These are phyloP conservation scores for Burhinus oedicnemus DNA, from an alignment of 2,113 vertebrate species.

Conservation along the genomic window DNA sequence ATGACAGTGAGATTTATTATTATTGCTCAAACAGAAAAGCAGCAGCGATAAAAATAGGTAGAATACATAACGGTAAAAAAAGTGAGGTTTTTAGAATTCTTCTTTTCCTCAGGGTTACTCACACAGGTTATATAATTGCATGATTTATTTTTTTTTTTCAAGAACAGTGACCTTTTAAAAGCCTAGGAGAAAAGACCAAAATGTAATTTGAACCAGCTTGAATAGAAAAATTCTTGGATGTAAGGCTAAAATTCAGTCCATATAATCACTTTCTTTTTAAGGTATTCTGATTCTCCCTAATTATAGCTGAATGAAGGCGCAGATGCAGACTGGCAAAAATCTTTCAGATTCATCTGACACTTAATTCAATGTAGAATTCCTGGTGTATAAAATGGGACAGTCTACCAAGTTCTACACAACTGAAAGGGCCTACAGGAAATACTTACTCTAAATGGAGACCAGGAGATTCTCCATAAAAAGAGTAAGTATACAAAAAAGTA, in stretches of 20 bases:
- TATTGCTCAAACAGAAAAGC: not conserved
- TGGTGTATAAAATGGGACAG: not conserved
- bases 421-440: not conserved
- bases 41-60: not conserved
- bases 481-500: not conserved
- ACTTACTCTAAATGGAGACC: not conserved
- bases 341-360: not conserved
- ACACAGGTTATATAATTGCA: not conserved
- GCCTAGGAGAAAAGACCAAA: not conserved
- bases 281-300: not conserved
- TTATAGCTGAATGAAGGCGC: not conserved
- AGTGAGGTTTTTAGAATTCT: not conserved
- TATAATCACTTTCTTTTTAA: not conserved
- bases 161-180: not conserved
- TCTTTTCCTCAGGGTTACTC: not conserved
- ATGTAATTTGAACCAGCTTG: not conserved
- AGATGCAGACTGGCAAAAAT: not conserved
- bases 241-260: not conserved
- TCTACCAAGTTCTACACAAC: not conserved
- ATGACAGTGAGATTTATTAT: not conserved
- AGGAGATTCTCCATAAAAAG: not conserved
- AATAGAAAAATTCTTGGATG: not conserved
- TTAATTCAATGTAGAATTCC: not conserved
- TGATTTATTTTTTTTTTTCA: not conserved
- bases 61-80: not conserved